Base-by-base conservation (phyloP, 2,888 invertebrate genomes). In the Meteorus colon region DNA sequence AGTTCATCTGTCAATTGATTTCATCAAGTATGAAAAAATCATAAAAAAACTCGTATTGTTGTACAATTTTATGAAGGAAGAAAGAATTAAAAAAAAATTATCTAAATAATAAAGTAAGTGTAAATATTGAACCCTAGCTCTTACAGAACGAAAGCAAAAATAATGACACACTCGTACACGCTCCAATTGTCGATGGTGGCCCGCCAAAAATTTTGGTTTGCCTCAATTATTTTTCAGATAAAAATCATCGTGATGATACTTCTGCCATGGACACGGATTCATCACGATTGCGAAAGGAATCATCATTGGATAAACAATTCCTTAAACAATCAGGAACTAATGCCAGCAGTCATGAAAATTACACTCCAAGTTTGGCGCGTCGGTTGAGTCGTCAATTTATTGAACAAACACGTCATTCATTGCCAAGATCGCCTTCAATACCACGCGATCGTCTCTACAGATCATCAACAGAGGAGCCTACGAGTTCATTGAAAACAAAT, bases 311-410 rank as follows among this genome's bases (percentile, higher is more conserved):
- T 37, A 84, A 82, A 69, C 85, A 86, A 31, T 80, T 83, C 12
- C 68, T 86, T 70, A 86, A 87, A 72, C 76, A 19, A 29, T 45
- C 63, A 19, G 45, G 62, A 12, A n/a, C 63, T 14, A 62, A 45
- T 19, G 16, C n/a, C 19, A n/a, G 16, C 27, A 48, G 8, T 41
- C 72, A 60, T 31, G 84, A 85, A 66, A 87, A 78, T 77, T 89
- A 88, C 77, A 89, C 90, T 45, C 90, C 89, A 29, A 86, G 88
- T 76, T 77, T 90, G 76, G 87, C 89, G 51, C 84, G 87, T 16
- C 82, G 89, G 12, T 78, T 90, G 79, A 88, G 88, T 77, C 84
- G 87, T 14, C 88, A 87, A 62, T 86, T 89, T 77, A 86, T 87
- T 81, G 89, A 89, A 77, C 86, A 86, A 74, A 87, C 87, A 16